Percentiles rank a stretch among this genome's conserved stretches.
These are phyloP conservation scores for Phallusia fumigata DNA, from an alignment of 23 tunicate species.

Conservation along the genomic window DNA sequence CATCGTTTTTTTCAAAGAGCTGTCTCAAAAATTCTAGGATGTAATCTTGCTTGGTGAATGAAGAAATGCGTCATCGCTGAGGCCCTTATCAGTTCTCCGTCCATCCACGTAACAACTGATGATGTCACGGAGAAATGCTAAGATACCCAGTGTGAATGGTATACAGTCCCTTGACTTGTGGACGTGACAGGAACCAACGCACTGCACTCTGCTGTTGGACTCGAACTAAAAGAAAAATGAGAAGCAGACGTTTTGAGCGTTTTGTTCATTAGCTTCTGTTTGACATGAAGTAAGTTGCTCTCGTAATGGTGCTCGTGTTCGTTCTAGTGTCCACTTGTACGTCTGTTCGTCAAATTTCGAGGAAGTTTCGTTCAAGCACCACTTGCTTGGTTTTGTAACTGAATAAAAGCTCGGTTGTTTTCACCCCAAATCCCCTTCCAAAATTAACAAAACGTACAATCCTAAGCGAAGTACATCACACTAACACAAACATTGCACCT, in stretches of 20 bases:
- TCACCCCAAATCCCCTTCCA: not conserved
- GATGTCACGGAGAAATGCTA: conserved; percentile 22
- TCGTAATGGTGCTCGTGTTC: conserved; percentile 7
- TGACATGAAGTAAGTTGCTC: conserved; percentile 15
- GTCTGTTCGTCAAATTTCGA: conserved; percentile 15
- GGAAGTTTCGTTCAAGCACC: conserved; percentile 10
- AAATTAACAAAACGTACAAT: too few relatives aligned
- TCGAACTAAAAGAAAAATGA: not conserved
- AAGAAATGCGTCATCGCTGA: not conserved
- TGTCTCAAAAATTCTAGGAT: too few relatives aligned
- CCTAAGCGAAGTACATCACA: too few relatives aligned
- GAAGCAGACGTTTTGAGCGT: conserved; percentile 12
- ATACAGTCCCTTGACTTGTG: not conserved
- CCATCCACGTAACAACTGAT: not conserved
- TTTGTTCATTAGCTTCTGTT: conserved; percentile 14
- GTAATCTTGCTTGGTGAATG: too few relatives aligned
- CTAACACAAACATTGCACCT: too few relatives aligned
- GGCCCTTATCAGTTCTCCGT: conserved; percentile 31
- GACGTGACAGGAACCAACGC: not conserved
- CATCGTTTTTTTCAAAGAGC: too few relatives aligned
- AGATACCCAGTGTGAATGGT: conserved; percentile 10
- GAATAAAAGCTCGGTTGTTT: not conserved
- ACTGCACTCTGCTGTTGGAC: not conserved
- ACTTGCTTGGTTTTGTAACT: not conserved
- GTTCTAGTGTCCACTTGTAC: conserved; percentile 14